A percentile compares a stretch with the other conserved stretches of the same genome.
Evolutionary conservation across 2,113 vertebrate genomes (phyloP).

Genomic region (Tyto alba): DNA sequence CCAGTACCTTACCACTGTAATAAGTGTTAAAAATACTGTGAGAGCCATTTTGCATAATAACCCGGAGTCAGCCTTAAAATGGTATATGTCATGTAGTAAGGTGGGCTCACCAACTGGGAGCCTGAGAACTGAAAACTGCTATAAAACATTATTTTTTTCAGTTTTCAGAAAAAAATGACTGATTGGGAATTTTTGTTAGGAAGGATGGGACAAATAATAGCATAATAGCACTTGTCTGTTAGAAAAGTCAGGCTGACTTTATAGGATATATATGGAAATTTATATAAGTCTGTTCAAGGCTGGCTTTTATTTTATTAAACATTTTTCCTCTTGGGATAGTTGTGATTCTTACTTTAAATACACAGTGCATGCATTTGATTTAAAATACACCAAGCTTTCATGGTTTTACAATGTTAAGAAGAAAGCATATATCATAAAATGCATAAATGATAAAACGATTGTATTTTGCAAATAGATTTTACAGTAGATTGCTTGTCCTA

Average conservation of each 20-base stretch:
- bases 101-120: not conserved
- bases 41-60: not conserved
- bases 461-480: conserved; percentile 42
- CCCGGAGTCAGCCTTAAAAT: not conserved
- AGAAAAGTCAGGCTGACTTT: not conserved
- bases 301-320: not conserved
- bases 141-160: not conserved
- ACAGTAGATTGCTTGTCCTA: conserved; percentile 10
- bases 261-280: not conserved
- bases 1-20: not conserved
- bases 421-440: conserved; percentile 26
- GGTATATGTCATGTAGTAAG: not conserved
- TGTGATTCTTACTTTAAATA: not conserved
- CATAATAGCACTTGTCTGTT: not conserved
- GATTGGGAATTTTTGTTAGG: not conserved
- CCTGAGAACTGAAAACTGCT: not conserved
- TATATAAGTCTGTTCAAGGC: not conserved
- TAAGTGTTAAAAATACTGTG: not conserved
- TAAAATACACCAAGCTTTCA: conserved; percentile 9
- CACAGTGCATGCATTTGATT: not conserved
- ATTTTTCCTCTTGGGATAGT: not conserved
- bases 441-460: conserved; percentile 38
- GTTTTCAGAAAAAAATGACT: not conserved
- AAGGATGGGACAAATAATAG: not conserved
- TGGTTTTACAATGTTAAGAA: conserved; percentile 2